These are phyloP conservation scores for Drosophila auraria DNA, from an alignment of 1,140 invertebrate genomes.

Conservation along the genomic window DNA sequence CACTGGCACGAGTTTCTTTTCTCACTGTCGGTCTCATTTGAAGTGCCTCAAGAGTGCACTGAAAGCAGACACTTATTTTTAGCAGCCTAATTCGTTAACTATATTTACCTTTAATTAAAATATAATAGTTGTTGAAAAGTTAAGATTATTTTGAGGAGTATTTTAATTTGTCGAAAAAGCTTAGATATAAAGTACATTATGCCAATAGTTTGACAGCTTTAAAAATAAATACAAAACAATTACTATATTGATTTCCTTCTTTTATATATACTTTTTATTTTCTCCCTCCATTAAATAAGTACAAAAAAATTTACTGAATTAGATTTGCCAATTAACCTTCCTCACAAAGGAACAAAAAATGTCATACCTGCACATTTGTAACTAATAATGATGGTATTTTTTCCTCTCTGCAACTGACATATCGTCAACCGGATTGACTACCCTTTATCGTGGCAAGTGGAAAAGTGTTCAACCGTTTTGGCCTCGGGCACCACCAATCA, in stretches of 20 bases:
- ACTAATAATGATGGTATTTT: neutral
- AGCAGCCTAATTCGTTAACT: fast-evolving
- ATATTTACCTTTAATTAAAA: neutral
- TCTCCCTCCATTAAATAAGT: neutral
- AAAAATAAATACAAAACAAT: too few relatives aligned
- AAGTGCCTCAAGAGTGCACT: constrained; percentile 25
- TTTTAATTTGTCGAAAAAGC: too few relatives aligned
- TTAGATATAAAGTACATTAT: too few relatives aligned
- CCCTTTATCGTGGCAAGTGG: constrained; percentile 14
- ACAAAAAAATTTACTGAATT: neutral
- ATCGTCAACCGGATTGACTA: constrained; percentile 48
- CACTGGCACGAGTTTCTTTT: constrained; percentile 64
- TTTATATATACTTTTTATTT: neutral
- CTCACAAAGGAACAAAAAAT: neutral
- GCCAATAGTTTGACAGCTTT: too few relatives aligned
- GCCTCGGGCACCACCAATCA: constrained; percentile 38
- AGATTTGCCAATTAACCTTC: constrained; percentile 4
- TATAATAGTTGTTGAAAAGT: too few relatives aligned
- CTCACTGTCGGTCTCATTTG: constrained; percentile 31
- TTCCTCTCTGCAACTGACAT: constrained; percentile 12
- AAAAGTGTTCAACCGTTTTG: constrained; percentile 34
- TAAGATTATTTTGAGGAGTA: too few relatives aligned
- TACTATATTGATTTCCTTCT: too few relatives aligned
- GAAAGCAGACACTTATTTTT: neutral
- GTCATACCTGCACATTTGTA: neutral